phyloP scores from a whole-genome alignment of 64 coral and sea anemone species.

The Dendronephthya gigantea region DNA sequence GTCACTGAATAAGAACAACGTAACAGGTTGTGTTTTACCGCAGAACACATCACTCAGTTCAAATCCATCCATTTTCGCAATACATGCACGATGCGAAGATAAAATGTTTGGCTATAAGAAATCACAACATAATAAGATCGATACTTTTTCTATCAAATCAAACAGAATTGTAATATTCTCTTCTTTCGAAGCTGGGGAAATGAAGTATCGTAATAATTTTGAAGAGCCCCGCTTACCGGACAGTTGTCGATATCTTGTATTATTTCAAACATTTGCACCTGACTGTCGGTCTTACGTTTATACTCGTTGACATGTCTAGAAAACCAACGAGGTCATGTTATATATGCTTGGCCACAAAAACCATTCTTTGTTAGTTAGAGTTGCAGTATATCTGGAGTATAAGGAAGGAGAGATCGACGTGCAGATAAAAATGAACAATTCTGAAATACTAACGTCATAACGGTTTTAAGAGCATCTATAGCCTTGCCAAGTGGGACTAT shows the following conservation, averaged over 20 bases:
- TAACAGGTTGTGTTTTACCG: conserved; percentile 84
- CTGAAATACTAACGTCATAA: conserved; percentile 66
- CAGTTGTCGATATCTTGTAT: conserved; percentile 87
- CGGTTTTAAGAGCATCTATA: conserved; percentile 69
- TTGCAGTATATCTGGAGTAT: too few species aligned
- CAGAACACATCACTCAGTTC: conserved; percentile 71
- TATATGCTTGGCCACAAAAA: neutral
- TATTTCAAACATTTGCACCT: conserved; percentile 99
- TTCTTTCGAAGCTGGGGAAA: too few species aligned
- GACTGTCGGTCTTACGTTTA: conserved; percentile 93
- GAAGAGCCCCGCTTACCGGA: conserved; percentile 67
- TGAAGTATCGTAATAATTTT: too few species aligned
- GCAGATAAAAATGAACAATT: too few species aligned
- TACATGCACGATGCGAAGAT: conserved; percentile 80
- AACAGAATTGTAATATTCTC: neutral
- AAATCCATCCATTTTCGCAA: conserved; percentile 77
- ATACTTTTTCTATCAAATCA: too few species aligned
- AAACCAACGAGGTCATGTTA: neutral
- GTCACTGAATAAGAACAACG: conserved; percentile 88
- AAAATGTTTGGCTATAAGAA: conserved; percentile 60
- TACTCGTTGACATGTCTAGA: conserved; percentile 93
- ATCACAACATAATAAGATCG: too few species aligned
- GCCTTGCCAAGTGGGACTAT: conserved; percentile 57
- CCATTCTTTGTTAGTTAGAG: too few species aligned
- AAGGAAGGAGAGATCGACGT: too few species aligned